phyloP scores from a whole-genome alignment of 2,113 vertebrate species.

The Equus przewalskii region DNA sequence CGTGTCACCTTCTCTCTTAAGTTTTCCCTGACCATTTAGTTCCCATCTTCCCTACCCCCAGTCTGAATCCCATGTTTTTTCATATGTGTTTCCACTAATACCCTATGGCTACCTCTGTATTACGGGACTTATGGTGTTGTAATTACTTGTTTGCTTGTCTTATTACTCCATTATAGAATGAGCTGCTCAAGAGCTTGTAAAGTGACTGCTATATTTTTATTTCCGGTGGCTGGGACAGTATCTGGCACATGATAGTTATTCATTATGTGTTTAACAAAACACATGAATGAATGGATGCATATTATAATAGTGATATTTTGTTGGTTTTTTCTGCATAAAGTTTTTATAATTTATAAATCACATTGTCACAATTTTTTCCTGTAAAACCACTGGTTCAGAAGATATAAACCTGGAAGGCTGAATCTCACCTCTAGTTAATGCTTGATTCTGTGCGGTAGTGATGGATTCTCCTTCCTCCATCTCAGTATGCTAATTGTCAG shows the following conservation, averaged over 20 bases:
- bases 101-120: neutral
- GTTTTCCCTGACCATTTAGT: neutral
- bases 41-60: neutral
- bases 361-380: neutral
- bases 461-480: conserved; percentile 48
- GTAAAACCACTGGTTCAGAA: conserved; percentile 55
- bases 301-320: neutral
- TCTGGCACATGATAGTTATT: neutral
- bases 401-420: neutral
- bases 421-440: conserved; percentile 37
- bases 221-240: neutral
- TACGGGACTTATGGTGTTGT: neutral
- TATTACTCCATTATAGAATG: neutral
- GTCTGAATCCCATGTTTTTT: neutral
- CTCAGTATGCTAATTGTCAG: conserved; percentile 73
- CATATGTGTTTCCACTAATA: neutral
- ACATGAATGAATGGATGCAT: neutral
- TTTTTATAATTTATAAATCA: conserved; percentile 58
- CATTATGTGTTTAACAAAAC: neutral
- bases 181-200: neutral
- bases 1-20: neutral
- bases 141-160: neutral
- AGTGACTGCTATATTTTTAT: conserved; percentile 17
- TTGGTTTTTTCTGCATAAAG: conserved; percentile 16
- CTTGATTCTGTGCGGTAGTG: conserved; percentile 55